A percentile compares a stretch with the other conserved stretches of the same genome.
Evolutionary conservation across 2,888 invertebrate genomes (phyloP).

Genomic region (Nephrotoma guestfalica): DNA sequence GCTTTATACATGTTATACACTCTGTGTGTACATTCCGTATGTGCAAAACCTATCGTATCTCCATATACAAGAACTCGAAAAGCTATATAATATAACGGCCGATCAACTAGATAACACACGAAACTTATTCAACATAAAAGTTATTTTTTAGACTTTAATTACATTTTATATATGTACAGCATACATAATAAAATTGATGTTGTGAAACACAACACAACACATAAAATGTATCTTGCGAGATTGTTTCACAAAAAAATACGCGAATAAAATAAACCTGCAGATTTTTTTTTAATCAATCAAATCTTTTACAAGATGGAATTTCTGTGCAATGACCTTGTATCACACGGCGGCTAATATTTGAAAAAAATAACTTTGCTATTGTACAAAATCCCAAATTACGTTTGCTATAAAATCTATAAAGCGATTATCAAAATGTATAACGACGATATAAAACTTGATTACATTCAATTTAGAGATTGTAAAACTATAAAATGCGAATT

Average conservation of each 20-base stretch:
- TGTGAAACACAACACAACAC: background rate
- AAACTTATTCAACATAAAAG: background rate
- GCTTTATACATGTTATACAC: background rate
- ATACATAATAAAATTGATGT: background rate
- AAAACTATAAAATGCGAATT: background rate
- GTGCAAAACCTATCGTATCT: background rate
- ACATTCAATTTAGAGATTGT: background rate
- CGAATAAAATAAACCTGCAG: background rate
- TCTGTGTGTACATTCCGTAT: background rate
- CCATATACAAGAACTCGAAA: background rate
- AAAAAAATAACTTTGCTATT: background rate
- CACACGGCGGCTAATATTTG: background rate
- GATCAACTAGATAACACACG: background rate
- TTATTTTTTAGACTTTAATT: background rate
- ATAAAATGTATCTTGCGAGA: background rate
- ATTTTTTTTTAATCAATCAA: background rate
- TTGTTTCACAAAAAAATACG: background rate
- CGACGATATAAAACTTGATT: background rate
- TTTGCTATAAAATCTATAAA: background rate
- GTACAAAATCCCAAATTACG: background rate
- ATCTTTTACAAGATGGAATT: background rate
- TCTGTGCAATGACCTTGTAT: background rate
- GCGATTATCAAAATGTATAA: background rate
- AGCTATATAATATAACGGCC: background rate
- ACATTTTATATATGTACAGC: background rate